A percentile compares a stretch with the other conserved stretches of the same genome.
phyloP scores from a whole-genome alignment of 2,888 invertebrate genomes.

The Pyrgus malvae region DNA sequence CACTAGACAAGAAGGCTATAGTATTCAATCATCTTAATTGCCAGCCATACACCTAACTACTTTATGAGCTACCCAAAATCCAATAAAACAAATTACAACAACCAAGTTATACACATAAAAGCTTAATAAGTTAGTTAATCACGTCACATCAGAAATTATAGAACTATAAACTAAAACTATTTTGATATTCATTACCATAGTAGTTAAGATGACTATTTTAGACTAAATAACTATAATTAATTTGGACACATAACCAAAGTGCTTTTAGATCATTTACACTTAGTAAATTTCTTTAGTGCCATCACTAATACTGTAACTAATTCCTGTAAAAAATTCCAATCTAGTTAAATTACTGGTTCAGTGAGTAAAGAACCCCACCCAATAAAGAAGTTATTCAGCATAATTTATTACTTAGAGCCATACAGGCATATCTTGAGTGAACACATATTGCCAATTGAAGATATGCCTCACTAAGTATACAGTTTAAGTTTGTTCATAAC shows the following conservation, averaged over 20 bases:
- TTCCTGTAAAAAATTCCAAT: too few species aligned
- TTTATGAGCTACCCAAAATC: conserved; percentile 67
- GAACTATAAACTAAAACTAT: conserved; percentile 56
- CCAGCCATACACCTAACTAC: conserved; percentile 40
- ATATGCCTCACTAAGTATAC: too few species aligned
- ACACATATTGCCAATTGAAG: too few species aligned
- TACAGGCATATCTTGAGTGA: too few species aligned
- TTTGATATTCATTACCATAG: conserved; percentile 54
- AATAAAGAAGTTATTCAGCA: too few species aligned
- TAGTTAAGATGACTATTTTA: conserved; percentile 71
- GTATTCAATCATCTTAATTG: conserved; percentile 27
- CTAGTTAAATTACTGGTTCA: too few species aligned
- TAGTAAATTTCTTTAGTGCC: not conserved
- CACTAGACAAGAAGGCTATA: conserved; percentile 15
- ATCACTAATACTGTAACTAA: not conserved
- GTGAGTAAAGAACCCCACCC: too few species aligned
- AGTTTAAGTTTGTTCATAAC: too few species aligned
- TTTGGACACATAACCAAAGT: conserved; percentile 65
- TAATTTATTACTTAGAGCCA: too few species aligned
- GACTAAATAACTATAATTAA: conserved; percentile 60
- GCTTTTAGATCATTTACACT: conserved; percentile 42
- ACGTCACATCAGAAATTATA: conserved; percentile 52
- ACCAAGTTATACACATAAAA: conserved; percentile 68
- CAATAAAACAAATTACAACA: conserved; percentile 57
- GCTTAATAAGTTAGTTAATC: conserved; percentile 59